Percentiles rank a stretch among this genome's conserved stretches.
Conservation (phyloP, 2,113 vertebrate species). For the Spermophilus dauricus region DNA sequence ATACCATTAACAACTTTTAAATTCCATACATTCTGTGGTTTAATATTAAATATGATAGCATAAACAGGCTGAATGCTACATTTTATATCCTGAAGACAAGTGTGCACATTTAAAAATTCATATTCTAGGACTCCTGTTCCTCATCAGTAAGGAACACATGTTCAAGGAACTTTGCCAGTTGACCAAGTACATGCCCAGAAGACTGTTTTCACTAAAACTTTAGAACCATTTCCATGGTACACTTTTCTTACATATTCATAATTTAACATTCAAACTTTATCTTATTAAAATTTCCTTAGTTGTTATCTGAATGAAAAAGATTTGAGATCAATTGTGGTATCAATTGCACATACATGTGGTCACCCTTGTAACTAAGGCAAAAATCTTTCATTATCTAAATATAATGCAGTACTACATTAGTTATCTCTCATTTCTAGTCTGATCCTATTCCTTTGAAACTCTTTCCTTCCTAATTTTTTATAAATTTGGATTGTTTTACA, state of each 20-base stretch:
- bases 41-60: slow-evolving; percentile 11
- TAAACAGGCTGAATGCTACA: neutral
- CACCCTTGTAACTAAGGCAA: neutral
- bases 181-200: neutral
- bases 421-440: neutral
- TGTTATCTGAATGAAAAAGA: slow-evolving; percentile 27
- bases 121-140: neutral
- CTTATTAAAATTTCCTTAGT: slow-evolving; percentile 11
- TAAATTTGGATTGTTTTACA: slow-evolving; percentile 13
- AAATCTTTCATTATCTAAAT: neutral
- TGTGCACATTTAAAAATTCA: neutral
- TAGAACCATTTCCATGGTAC: neutral
- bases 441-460: slow-evolving; percentile 42
- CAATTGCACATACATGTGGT: neutral
- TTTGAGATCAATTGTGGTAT: neutral
- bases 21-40: neutral
- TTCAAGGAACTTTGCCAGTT: neutral
- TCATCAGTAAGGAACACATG: neutral
- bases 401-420: neutral
- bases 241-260: slow-evolving; percentile 5
- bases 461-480: slow-evolving; percentile 26
- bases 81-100: neutral
- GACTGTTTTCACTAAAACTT: neutral
- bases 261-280: slow-evolving; percentile 30
- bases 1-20: slow-evolving; percentile 31